Percentiles rank a stretch among this genome's conserved stretches.
Conservation (phyloP, 2,113 vertebrate genomes). For the Notarius lentiginosus region DNA sequence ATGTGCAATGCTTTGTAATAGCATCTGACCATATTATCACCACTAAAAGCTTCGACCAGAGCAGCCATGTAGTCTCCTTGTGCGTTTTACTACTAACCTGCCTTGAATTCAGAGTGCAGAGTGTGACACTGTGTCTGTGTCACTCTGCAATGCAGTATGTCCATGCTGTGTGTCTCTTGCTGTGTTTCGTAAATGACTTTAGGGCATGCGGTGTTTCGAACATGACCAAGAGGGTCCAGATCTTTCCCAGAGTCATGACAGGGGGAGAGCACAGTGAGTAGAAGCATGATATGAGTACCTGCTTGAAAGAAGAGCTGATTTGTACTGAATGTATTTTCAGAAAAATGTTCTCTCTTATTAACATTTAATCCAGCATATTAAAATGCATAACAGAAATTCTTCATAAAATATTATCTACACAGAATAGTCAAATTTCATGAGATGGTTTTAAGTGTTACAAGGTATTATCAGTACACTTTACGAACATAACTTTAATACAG, state of each 20-base stretch:
- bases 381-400: background rate
- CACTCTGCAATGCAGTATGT: constrained; percentile 41
- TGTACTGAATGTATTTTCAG: background rate
- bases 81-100: background rate
- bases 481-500: background rate
- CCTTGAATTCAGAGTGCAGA: too few species aligned
- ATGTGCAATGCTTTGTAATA: background rate
- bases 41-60: background rate
- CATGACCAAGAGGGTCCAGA: constrained; percentile 31
- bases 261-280: constrained; percentile 27
- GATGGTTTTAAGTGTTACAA: background rate
- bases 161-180: constrained; percentile 51
- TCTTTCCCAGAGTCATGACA: constrained; percentile 10
- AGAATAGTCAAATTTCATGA: background rate
- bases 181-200: constrained; percentile 60
- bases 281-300: background rate
- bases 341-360: background rate
- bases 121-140: background rate
- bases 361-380: background rate
- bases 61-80: background rate
- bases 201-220: constrained; percentile 57
- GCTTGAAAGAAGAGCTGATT: background rate
- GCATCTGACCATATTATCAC: background rate
- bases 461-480: constrained; percentile 5
- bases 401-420: background rate